Base-by-base conservation (phyloP, 2,113 vertebrate species). In the Eretmochelys imbricata region DNA sequence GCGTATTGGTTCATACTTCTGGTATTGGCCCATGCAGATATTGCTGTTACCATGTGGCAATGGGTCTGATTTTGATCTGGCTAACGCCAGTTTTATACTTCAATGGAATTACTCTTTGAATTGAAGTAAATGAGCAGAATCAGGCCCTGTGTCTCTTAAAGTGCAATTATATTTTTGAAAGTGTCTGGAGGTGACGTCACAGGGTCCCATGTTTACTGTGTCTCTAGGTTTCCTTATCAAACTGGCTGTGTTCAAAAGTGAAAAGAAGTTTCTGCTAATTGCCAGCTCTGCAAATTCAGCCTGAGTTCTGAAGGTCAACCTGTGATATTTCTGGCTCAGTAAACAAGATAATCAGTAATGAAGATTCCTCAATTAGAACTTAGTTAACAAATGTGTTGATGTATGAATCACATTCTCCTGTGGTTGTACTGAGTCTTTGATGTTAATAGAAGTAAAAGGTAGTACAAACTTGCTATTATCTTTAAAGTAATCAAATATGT, bases 161-260 rank as follows among this genome's bases (percentile, higher is more conserved):
- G 31, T 24, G 20, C 12, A 25, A 51, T 38, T 54, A 54, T 8
- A 54, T 8, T 31, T 50, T 29, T 49, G 13, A 29, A 79, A 79
- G 16, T 82, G 11, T 8, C 12, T 24, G 0, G 1, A 38, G 3
- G n/a, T 1, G 1, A 12, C 29, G 4, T 20, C 0, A 2, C 42
- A 10, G 48, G 8, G 65, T 72, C 19, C n/a, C n/a, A 38, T 38
- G 65, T 72, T 72, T 11, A 69, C 9, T n/a, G 62, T 35, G 35
- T 72, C n/a, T 72, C 65, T 35, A 27, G 35, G 65, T 72, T 38
- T 38, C 65, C n/a, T 72, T 38, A 38, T 38, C 35, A 20, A 38
- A 69, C n/a, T n/a, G 35, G 8, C 35, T 69, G 65, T 69, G 35
- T 65, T 65, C 62, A 35, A n/a, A 65, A 35, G 31, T 9, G 62